Conservation (phyloP, 1,140 invertebrate species). For the Druon quercuslanigerum region DNA sequence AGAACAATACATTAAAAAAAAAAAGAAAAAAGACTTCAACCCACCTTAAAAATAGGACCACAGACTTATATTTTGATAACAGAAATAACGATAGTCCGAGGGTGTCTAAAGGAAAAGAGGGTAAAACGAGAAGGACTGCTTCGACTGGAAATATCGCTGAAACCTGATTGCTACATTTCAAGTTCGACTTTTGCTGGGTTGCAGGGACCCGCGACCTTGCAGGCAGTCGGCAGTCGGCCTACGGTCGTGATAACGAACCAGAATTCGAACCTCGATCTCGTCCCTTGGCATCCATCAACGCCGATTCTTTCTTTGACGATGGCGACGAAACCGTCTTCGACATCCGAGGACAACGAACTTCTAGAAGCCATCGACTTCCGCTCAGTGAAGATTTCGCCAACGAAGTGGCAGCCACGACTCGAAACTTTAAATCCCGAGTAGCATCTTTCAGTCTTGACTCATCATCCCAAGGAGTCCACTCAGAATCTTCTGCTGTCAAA, state of each 20-base stretch:
- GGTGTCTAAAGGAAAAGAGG: no score
- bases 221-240: constrained; percentile 61
- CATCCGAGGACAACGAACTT: constrained; percentile 68
- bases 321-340: constrained; percentile 72
- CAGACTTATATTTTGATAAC: no score
- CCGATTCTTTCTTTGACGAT: constrained; percentile 56
- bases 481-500: constrained; percentile 1
- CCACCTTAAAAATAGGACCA: no score
- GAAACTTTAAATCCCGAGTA: constrained; percentile 62
- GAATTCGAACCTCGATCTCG: constrained; percentile 62
- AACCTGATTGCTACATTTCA: no score
- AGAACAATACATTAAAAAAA: no score
- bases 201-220: constrained; percentile 71
- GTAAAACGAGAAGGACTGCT: no score
- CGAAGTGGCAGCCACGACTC: constrained; percentile 63
- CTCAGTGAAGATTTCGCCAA: constrained; percentile 66
- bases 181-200: constrained; percentile 59
- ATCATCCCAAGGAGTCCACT: constrained; percentile 30
- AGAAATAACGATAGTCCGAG: no score
- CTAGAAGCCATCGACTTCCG: constrained; percentile 48
- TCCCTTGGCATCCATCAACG: constrained; percentile 38
- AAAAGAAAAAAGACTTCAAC: no score
- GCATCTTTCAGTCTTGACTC: constrained; percentile 38
- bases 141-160: no score
- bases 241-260: constrained; percentile 67